Evolutionary conservation across 2,888 invertebrate species (phyloP), one percentile per base, ranked within the genome.

Genomic region (Meiosimyza platycephala): DNA sequence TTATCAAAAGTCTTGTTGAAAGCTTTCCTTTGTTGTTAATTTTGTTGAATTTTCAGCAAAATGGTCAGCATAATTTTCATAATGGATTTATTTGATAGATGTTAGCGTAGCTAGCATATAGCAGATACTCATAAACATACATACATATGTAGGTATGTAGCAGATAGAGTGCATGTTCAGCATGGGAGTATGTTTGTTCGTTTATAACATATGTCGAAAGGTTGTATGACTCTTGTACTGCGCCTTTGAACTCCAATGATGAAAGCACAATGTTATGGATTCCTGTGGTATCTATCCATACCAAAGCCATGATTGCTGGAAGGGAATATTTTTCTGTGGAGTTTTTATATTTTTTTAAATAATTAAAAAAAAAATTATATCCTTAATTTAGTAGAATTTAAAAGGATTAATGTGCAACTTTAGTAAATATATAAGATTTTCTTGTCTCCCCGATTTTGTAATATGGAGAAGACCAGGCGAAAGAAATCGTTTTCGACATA

Each of bases 11-110:
- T 16, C 64, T 22, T 50, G 64, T 64, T 64, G 22, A 64, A 64
- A 64, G 64, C 55, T 57, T 67, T 55, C 9, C 13, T 18, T 47
- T 22, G 40, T 57, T 54, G 66, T 54, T 55, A 18, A 12, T 66
- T 54, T 16, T 67, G 67, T 47, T 55, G 60, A 69, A 51, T 62
- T 60, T 51, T 52, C 52, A 68, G 50, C 68, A 40, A 68, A 60
- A 69, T 69, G 69, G 69, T 69, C 69, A 69, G 69, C 69, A 69
- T 69, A 69, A 69, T 69, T 69, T 69, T 69, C 69, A 69, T 69
- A 69, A 69, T 69, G 69, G 69, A 69, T 69, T 69, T 69, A 69
- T 69, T 69, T 69, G 69, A 69, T 69, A 28, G 28, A 55, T 40
- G 67, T 55, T 55, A 67, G 15, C n/a, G 52, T 63, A 11, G 15